phyloP scores from a whole-genome alignment of 2,797 vertebrate genomes.

The Lutjanus argentimaculatus region DNA sequence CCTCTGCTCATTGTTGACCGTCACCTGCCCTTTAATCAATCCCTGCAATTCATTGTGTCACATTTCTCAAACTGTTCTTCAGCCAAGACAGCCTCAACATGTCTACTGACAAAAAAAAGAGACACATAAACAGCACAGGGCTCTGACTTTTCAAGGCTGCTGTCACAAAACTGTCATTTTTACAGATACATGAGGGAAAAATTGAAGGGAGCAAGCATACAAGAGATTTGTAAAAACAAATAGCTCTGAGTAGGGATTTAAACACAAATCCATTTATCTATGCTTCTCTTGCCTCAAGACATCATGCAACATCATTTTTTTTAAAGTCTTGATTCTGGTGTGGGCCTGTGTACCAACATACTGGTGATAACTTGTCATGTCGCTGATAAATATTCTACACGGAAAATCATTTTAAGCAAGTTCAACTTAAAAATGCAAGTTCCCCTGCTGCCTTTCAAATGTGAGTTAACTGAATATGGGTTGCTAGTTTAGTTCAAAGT shows the following conservation, averaged over 20 bases:
- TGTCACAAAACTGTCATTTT: slow-evolving; percentile 36
- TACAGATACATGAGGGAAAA: slow-evolving; percentile 10
- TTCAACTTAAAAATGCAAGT: no score
- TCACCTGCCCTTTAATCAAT: slow-evolving; percentile 31
- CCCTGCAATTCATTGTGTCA: neutral
- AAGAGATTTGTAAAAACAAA: slow-evolving; percentile 22
- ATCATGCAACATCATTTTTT: slow-evolving; percentile 6
- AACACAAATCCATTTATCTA: slow-evolving; percentile 30
- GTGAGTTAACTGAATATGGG: no score
- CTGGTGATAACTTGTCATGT: neutral
- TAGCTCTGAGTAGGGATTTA: slow-evolving; percentile 12
- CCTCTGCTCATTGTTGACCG: slow-evolving; percentile 29
- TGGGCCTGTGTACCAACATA: neutral
- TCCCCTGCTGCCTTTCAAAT: no score
- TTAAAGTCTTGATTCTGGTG: slow-evolving; percentile 7
- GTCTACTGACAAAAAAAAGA: slow-evolving; percentile 15
- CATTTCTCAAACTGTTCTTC: slow-evolving; percentile 15
- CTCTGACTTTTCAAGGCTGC: slow-evolving; percentile 25
- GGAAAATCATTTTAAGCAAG: no score
- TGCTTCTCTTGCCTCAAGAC: slow-evolving; percentile 6
- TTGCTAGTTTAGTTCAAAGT: no score
- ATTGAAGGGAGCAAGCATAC: neutral
- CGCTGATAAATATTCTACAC: neutral
- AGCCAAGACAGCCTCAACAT: slow-evolving; percentile 7
- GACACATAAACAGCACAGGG: neutral